Percentiles rank a stretch among this genome's conserved stretches.
These are phyloP conservation scores for Apocrypta bakeri DNA, from an alignment of 1,140 invertebrate species.

Conservation along the genomic window DNA sequence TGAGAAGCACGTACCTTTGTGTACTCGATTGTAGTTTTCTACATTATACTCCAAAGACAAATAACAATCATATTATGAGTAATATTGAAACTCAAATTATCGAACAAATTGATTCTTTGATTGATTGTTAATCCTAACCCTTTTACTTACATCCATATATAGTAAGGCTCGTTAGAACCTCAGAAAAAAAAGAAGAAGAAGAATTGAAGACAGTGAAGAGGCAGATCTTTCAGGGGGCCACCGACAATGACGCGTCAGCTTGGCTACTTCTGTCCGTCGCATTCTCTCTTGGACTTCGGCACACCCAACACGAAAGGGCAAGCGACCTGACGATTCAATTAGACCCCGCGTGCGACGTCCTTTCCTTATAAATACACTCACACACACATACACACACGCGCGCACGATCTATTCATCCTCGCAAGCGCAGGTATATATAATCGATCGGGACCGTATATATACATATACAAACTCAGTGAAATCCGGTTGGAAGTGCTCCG, in stretches of 20 bases:
- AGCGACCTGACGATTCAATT: conserved; percentile 71
- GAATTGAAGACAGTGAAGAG: neutral
- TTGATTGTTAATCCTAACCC: too few species aligned
- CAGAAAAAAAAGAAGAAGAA: too few species aligned
- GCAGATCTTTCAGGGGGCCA: neutral
- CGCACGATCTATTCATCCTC: neutral
- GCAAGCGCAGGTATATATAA: conserved; percentile 56
- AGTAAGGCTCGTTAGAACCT: too few species aligned
- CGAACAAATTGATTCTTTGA: too few species aligned
- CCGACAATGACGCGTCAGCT: conserved; percentile 56
- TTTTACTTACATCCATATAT: too few species aligned
- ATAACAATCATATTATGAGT: too few species aligned
- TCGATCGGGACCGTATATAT: conserved; percentile 57
- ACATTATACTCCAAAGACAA: too few species aligned
- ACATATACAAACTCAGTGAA: conserved; percentile 7
- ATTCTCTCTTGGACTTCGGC: conserved; percentile 60
- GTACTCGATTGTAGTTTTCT: too few species aligned
- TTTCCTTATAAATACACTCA: neutral
- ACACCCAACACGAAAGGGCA: conserved; percentile 55
- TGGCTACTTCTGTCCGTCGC: conserved; percentile 63
- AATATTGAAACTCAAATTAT: too few species aligned
- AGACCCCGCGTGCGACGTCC: conserved; percentile 54
- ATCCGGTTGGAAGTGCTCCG: too few species aligned
- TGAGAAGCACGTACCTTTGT: neutral
- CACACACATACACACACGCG: neutral